These are phyloP conservation scores for Rutilus rutilus DNA, from an alignment of 2,113 vertebrate species.

Conservation along the genomic window DNA sequence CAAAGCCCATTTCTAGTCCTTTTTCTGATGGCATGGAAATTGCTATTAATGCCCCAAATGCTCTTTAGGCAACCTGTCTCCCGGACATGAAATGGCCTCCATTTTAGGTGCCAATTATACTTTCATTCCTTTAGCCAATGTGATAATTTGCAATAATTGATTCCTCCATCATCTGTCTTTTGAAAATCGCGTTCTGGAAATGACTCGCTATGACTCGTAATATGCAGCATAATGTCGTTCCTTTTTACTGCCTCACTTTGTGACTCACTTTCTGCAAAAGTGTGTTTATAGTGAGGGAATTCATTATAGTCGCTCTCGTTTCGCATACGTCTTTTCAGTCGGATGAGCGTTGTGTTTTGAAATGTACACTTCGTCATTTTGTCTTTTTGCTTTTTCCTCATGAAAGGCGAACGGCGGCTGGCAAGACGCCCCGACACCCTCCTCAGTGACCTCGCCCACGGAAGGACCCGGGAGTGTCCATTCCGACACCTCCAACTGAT, in stretches of 20 bases:
- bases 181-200: conserved; percentile 66
- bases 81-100: conserved; percentile 80
- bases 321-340: not conserved
- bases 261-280: conserved; percentile 18
- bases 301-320: not conserved
- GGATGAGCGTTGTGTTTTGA: not conserved
- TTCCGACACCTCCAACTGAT: conserved; percentile 99
- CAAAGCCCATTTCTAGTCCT: conserved; percentile 78
- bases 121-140: conserved; percentile 79
- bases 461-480: conserved; percentile 99
- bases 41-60: conserved; percentile 95
- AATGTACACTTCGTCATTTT: not conserved
- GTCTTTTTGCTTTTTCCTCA: conserved; percentile 20
- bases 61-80: conserved; percentile 92
- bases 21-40: conserved; percentile 92
- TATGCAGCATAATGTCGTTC: conserved; percentile 55
- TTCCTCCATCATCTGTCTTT: conserved; percentile 81
- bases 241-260: conserved; percentile 47
- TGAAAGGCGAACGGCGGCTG: conserved; percentile 96
- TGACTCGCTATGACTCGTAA: conserved; percentile 60
- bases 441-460: conserved; percentile 99
- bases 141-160: conserved; percentile 88
- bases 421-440: conserved; percentile 98
- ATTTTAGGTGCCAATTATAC: conserved; percentile 82
- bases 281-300: conserved; percentile 21